Evolutionary conservation across 2,797 vertebrate genomes (phyloP), one percentile per base, ranked within the genome.

Genomic region (Darevskia mixta): DNA sequence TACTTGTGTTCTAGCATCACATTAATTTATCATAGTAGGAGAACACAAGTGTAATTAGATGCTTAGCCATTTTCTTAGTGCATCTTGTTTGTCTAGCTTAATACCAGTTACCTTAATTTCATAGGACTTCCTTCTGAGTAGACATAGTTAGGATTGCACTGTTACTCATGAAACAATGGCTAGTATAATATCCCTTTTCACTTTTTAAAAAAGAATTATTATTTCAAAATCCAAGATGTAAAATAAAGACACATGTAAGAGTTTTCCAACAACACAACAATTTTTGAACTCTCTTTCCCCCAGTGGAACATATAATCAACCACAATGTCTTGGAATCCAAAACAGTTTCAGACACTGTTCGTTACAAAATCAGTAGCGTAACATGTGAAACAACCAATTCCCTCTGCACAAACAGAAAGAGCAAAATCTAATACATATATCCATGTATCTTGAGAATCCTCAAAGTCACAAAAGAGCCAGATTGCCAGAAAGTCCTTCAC

Each of bases 281-380:
- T 23, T 2, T 64, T n/a, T 75, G 55, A 35, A 55, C 66, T 79
- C 45, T n/a, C 43, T 11, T 79, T 79, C 25, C 45, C 11, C 66
- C 55, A 87, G 55, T n/a, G 25, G n/a, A 87, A 38, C 61, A 38
- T 25, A 66, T 79, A 67, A 69, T 83, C 25, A 55, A 55, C 27
- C 35, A 20, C 58, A 69, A 29, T 8, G 67, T 27, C 64, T 79
- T 78, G 64, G 43, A 83, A 58, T 58, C 69, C 55, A 23, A 69
- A 69, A 69, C 41, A 82, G 43, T n/a, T 82, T 83, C 79, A 67
- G 32, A 82, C 2, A 20, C 18, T 76, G 43, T 72, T 20, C 8
- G 32, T n/a, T 73, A 80, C 67, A 81, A 81, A 81, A 87, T 66
- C 69, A 81, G 45, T 43, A 73, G 79, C 58, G 61, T 32, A 73